A percentile compares a stretch with the other conserved stretches of the same genome.
These are phyloP conservation scores for Heliconius ethilla DNA, from an alignment of 2,888 invertebrate species.

Conservation along the genomic window DNA sequence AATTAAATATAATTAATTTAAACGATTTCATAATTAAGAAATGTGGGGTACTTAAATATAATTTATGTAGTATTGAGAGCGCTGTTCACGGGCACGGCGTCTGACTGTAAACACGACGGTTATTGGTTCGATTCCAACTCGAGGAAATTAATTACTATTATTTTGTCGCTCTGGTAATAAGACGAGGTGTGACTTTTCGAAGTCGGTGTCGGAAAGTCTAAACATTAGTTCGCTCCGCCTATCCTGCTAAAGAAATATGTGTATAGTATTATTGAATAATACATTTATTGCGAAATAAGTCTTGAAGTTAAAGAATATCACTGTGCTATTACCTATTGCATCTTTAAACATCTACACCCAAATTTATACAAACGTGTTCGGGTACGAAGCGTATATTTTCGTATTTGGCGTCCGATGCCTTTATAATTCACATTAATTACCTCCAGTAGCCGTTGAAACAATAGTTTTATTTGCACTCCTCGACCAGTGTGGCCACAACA, in stretches of 20 bases:
- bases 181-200: not conserved
- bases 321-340: no score
- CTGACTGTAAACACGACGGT: no score
- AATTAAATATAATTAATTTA: constrained; percentile 17
- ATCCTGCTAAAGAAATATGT: not conserved
- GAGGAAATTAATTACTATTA: not conserved
- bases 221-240: not conserved
- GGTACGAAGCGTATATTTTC: constrained; percentile 29
- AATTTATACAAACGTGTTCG: constrained; percentile 17
- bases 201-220: no score
- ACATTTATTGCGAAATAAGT: not conserved
- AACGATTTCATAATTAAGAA: constrained; percentile 8
- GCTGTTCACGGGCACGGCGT: not conserved
- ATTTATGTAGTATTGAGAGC: not conserved
- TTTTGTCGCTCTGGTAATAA: not conserved
- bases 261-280: not conserved
- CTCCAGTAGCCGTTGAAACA: constrained; percentile 61
- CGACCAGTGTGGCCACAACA: constrained; percentile 57
- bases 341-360: not conserved
- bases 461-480: constrained; percentile 71
- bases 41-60: not conserved
- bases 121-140: not conserved
- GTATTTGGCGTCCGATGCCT: constrained; percentile 43
- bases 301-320: not conserved
- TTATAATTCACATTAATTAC: constrained; percentile 69